Evolutionary conservation across 2,797 vertebrate genomes (phyloP).

Genomic region (Eulemur coronatus): DNA sequence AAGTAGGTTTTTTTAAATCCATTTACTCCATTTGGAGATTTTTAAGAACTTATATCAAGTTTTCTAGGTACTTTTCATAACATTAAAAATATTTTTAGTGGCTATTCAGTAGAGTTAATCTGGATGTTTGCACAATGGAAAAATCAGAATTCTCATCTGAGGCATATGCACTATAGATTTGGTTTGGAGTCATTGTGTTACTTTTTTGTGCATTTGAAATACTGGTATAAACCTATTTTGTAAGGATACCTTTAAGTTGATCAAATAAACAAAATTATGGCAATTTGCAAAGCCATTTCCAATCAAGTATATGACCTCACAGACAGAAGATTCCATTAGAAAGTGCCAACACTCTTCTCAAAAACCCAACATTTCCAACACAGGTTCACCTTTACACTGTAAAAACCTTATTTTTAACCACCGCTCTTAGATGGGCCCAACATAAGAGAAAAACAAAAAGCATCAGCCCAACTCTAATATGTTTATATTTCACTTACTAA

Average conservation of each 20-base stretch:
- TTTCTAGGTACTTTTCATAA: not conserved
- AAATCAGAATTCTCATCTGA: not conserved
- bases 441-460: not conserved
- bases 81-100: not conserved
- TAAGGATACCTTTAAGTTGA: not conserved
- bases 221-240: not conserved
- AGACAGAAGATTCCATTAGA: not conserved
- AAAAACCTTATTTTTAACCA: not conserved
- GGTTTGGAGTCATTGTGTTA: not conserved
- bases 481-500: not conserved
- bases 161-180: not conserved
- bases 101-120: not conserved
- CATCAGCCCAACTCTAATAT: not conserved
- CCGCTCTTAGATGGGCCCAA: not conserved
- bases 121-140: not conserved
- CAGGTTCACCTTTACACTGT: not conserved
- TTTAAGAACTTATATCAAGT: not conserved
- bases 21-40: not conserved
- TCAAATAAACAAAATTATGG: not conserved
- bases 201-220: not conserved
- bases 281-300: not conserved
- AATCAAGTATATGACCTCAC: not conserved
- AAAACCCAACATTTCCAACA: not conserved
- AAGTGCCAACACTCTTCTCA: not conserved
- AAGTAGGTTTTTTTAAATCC: not conserved